Percentiles rank a stretch among this genome's conserved stretches.
Evolutionary conservation across 2,888 invertebrate species (phyloP).

Genomic region (Frankliniella intonsa): DNA sequence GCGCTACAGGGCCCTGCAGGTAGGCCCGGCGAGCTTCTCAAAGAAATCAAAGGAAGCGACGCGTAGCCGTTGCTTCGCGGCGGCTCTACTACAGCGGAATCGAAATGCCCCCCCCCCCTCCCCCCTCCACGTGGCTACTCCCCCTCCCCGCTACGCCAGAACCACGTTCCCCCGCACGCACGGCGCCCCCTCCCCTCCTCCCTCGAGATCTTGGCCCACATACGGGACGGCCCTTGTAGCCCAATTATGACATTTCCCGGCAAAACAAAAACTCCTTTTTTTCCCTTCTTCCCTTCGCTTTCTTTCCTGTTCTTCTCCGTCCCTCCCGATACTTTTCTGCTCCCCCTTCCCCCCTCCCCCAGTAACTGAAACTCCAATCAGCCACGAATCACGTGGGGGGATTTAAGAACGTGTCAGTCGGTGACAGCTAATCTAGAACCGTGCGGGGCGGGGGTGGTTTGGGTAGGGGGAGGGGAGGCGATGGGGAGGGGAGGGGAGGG

Average conservation of each 20-base stretch:
- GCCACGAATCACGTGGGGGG: not conserved
- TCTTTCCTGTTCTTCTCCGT: too few species aligned
- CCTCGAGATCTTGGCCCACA: not conserved
- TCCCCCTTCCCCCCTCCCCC: not conserved
- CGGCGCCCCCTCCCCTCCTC: not conserved
- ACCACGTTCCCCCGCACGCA: not conserved
- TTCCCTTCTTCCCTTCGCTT: too few species aligned
- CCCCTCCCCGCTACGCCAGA: not conserved
- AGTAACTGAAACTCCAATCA: not conserved
- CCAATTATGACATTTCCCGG: too few species aligned
- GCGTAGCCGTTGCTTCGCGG: not conserved
- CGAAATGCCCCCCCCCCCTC: not conserved
- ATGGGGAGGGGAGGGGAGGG: not conserved
- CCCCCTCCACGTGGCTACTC: too few species aligned
- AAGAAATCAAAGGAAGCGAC: not conserved
- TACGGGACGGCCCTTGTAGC: too few species aligned
- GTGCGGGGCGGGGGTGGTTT: not conserved
- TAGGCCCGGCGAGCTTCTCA: not conserved
- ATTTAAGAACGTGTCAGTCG: conserved; percentile 18
- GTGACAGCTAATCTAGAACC: conserved; percentile 21
- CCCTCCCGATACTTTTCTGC: too few species aligned
- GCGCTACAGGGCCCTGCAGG: too few species aligned
- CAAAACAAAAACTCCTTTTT: too few species aligned
- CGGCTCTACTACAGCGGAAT: not conserved
- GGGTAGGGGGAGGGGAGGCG: not conserved